These are phyloP conservation scores for Psilopsiagon aymara DNA, from an alignment of 2,113 vertebrate species.

Conservation along the genomic window DNA sequence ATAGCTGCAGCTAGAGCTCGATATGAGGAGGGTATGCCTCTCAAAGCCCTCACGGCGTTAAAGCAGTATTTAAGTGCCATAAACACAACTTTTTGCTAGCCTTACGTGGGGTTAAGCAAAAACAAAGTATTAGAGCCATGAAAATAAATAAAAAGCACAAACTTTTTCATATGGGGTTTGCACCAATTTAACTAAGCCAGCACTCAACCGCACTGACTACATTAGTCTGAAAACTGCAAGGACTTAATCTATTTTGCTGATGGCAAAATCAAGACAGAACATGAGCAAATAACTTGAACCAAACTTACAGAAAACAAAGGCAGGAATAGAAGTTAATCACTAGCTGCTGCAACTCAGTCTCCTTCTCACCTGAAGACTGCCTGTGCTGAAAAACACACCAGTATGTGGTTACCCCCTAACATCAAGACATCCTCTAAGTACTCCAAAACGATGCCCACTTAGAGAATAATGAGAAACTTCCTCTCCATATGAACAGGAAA, in stretches of 20 bases:
- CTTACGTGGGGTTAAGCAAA: neutral
- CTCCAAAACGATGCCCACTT: neutral
- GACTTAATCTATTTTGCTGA: neutral
- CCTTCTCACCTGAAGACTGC: neutral
- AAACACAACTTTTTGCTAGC: neutral
- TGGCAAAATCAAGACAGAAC: neutral
- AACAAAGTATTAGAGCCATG: neutral
- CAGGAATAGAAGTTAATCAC: neutral
- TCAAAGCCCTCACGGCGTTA: accelerated
- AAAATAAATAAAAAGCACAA: neutral
- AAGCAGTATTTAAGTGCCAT: neutral
- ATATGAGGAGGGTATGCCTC: accelerated
- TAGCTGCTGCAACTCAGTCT: neutral
- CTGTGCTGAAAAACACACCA: neutral
- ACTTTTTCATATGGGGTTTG: neutral
- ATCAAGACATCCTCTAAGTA: neutral
- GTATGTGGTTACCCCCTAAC: neutral
- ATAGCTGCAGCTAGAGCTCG: neutral
- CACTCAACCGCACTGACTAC: neutral
- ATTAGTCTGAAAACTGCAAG: neutral
- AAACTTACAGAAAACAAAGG: neutral
- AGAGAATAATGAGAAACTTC: neutral
- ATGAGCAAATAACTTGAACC: neutral
- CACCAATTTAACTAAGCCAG: neutral
- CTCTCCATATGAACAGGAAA: neutral